A percentile compares a stretch with the other conserved stretches of the same genome.
Evolutionary conservation across 2,888 invertebrate genomes (phyloP).

Genomic region (Xestia xanthographa): DNA sequence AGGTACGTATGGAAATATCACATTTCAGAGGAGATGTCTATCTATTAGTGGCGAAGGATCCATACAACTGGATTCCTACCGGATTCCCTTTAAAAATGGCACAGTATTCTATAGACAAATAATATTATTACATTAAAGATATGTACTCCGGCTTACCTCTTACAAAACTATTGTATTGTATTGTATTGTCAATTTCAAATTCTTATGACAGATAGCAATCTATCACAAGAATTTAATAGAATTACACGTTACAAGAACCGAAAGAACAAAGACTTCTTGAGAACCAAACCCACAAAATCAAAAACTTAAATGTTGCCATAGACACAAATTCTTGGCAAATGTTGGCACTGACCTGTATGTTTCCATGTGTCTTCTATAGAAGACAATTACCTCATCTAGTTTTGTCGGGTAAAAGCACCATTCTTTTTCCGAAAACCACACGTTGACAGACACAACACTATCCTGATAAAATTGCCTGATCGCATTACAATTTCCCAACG

Average conservation of each 20-base stretch:
- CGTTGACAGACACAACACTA: background rate
- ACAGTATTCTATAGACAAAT: no score
- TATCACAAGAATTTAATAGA: background rate
- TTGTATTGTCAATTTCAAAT: no score
- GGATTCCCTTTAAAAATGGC: no score
- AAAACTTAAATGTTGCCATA: background rate
- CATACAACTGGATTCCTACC: no score
- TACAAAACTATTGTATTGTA: no score
- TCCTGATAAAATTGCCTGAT: conserved; percentile 16
- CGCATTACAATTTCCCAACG: conserved; percentile 21
- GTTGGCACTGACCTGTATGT: background rate
- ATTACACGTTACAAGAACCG: background rate
- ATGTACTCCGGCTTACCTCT: no score
- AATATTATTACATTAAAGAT: no score
- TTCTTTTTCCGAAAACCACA: background rate
- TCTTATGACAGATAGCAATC: no score
- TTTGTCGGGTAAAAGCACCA: background rate
- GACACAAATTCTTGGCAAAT: background rate
- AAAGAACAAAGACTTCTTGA: background rate
- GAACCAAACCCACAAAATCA: no score
- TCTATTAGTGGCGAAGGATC: no score
- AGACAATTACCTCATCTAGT: background rate
- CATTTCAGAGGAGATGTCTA: background rate
- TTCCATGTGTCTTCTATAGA: background rate
- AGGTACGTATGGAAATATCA: background rate